Evolutionary conservation across 1,140 invertebrate genomes (phyloP).

Genomic region (Diabrotica virgifera): DNA sequence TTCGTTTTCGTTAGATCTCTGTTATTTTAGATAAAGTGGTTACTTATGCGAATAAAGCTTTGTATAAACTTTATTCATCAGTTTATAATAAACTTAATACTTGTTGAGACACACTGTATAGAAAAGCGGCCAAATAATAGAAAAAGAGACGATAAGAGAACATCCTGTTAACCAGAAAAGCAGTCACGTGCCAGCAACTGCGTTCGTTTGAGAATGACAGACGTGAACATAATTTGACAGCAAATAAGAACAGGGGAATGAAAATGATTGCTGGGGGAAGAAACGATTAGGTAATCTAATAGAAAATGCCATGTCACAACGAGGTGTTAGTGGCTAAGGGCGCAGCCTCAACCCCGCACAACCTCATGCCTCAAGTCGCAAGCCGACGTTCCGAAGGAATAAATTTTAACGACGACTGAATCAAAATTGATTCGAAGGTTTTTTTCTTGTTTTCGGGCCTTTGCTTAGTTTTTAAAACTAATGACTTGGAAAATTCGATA

Average conservation of each 20-base stretch:
- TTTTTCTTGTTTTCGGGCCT: background rate
- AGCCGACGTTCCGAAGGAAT: background rate
- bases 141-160: background rate
- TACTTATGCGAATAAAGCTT: too few relatives aligned
- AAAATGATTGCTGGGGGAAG: conserved; percentile 42
- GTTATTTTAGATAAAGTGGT: too few relatives aligned
- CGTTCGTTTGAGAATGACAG: conserved; percentile 44
- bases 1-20: too few relatives aligned
- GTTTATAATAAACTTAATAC: too few relatives aligned
- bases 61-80: too few relatives aligned
- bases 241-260: conserved; percentile 45
- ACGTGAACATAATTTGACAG: conserved; percentile 49
- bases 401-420: background rate
- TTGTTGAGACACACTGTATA: background rate
- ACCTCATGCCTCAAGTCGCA: background rate
- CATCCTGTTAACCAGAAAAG: conserved; percentile 1
- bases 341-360: background rate
- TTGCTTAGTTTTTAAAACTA: background rate
- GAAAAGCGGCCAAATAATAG: conserved; percentile 5
- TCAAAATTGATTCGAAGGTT: background rate
- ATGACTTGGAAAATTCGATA: too few relatives aligned
- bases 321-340: conserved; percentile 16
- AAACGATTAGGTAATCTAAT: conserved; percentile 48
- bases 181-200: conserved; percentile 39
- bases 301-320: conserved; percentile 43